Percentiles rank a stretch among this genome's conserved stretches.
Evolutionary conservation across 2,797 vertebrate species (phyloP).

Genomic region (Acanthis flammea): DNA sequence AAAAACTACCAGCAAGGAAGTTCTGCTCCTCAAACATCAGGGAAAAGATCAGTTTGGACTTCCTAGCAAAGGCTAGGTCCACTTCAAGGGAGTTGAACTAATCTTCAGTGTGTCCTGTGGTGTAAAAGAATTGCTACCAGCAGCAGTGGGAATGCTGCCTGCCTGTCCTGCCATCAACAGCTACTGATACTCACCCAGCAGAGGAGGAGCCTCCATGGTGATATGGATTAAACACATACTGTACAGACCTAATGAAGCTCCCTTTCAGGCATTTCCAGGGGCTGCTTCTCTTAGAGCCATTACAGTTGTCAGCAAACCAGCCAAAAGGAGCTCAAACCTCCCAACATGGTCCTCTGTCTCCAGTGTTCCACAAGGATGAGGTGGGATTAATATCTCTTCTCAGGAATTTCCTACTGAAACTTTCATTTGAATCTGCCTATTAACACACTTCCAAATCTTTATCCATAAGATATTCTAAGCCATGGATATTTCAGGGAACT

Average conservation of each 20-base stretch:
- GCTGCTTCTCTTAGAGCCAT: neutral
- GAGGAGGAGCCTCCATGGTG: neutral
- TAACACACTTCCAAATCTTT: neutral
- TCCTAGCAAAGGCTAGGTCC: neutral
- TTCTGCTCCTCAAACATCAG: neutral
- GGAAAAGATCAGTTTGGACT: neutral
- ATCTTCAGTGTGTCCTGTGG: neutral
- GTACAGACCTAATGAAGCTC: neutral
- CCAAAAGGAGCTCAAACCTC: neutral
- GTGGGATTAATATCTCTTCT: neutral
- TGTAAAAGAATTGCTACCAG: neutral
- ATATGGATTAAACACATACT: neutral
- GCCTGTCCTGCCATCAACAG: neutral
- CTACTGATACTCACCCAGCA: neutral
- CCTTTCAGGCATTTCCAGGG: neutral
- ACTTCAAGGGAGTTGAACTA: neutral
- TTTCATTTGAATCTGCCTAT: neutral
- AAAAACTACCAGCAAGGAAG: neutral
- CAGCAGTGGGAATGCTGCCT: neutral
- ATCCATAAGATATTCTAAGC: neutral
- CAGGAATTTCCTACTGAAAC: neutral
- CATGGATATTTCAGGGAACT: neutral
- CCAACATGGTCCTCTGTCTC: neutral
- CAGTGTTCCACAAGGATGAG: neutral
- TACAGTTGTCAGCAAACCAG: neutral